Evolutionary conservation across 2,888 invertebrate genomes (phyloP).

Genomic region (Crematogaster levior): DNA sequence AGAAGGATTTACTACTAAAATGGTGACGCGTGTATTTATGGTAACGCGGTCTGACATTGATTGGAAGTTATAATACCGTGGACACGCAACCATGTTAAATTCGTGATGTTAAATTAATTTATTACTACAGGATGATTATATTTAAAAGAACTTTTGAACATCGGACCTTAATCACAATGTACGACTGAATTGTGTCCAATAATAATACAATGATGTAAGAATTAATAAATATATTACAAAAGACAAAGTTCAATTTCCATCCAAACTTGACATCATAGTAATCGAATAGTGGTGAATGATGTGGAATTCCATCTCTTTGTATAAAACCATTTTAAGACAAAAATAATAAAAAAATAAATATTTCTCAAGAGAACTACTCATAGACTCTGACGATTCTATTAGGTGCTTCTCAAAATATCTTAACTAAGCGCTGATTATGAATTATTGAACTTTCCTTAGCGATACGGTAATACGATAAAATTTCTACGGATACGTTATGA

Average conservation of each 20-base stretch:
- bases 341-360: not conserved
- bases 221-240: not conserved
- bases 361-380: not conserved
- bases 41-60: constrained; percentile 67
- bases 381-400: not conserved
- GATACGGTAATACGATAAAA: not conserved
- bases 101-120: constrained; percentile 70
- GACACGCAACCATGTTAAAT: constrained; percentile 62
- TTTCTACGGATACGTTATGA: not conserved
- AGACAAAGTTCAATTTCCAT: not conserved
- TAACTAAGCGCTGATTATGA: not conserved
- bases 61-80: constrained; percentile 69
- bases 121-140: constrained; percentile 53
- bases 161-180: constrained; percentile 16
- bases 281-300: not conserved
- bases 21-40: constrained; percentile 61
- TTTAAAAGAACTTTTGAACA: constrained; percentile 55
- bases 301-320: not conserved
- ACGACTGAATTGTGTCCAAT: constrained; percentile 12
- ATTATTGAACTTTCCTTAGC: not conserved
- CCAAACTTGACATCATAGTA: not conserved
- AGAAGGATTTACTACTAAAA: constrained; percentile 65
- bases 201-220: not conserved
- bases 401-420: not conserved
- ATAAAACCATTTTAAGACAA: not conserved